Percentiles rank a stretch among this genome's conserved stretches.
Conservation (phyloP, 2,797 vertebrate genomes). For the Antrozous pallidus region DNA sequence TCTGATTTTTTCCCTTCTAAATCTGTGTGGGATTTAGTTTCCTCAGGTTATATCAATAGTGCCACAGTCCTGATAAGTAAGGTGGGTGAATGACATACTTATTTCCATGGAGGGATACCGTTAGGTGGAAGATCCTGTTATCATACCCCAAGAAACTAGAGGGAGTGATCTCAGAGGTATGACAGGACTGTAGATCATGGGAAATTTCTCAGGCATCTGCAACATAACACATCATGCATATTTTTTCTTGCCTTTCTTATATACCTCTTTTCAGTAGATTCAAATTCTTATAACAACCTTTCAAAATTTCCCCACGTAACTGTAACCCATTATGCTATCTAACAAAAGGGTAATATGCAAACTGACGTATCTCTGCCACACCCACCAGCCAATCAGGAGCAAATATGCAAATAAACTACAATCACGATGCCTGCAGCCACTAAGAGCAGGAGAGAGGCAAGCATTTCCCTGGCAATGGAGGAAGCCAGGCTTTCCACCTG, state of each 20-base stretch:
- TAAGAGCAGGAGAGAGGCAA: too few relatives aligned
- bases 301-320: background rate
- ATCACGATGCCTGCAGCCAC: too few relatives aligned
- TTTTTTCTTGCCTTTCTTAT: background rate
- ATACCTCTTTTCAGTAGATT: background rate
- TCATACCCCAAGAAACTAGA: background rate
- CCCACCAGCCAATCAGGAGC: too few relatives aligned
- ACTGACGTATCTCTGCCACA: too few relatives aligned
- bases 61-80: background rate
- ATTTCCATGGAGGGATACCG: background rate
- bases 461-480: too few relatives aligned
- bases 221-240: background rate
- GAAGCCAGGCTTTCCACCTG: too few relatives aligned
- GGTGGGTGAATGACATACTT: background rate
- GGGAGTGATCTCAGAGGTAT: background rate
- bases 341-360: too few relatives aligned
- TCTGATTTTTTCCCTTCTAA: background rate
- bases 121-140: background rate
- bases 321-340: background rate
- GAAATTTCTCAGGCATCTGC: background rate
- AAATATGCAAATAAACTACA: too few relatives aligned
- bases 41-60: background rate
- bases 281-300: slow-evolving; percentile 17
- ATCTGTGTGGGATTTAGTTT: background rate
- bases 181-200: background rate